Base-by-base conservation (phyloP, 2,888 invertebrate species). In the Dynastes maya region DNA sequence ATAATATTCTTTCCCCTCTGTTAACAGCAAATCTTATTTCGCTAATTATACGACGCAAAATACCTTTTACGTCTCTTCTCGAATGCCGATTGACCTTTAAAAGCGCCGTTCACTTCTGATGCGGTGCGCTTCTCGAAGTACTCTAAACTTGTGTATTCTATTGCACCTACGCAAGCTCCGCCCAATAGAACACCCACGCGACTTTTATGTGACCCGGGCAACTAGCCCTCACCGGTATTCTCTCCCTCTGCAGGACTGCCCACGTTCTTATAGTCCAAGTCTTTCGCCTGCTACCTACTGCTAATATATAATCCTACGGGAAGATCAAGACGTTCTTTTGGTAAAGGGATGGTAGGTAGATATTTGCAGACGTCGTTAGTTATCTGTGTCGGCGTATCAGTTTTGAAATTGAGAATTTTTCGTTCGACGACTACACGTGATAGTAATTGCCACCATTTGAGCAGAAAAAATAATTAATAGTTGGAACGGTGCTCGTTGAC, bases 171-270 rank as follows among this genome's bases (percentile, higher is more conserved):
- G 81, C 82, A 80, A 79, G 82, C 77, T 82, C 79, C 81, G 82
- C 83, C 82, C 81, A 27, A 2, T 45, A 58, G 55, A 78, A 80
- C 84, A 81, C 84, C 84, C 82, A 84, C 84, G 83, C 82, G 83
- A 83, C 83, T 83, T 85, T 84, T 83, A 84, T 83, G 82, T 81
- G 81, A 83, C 84, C 85, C 84, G 83, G 84, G 84, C 83, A 80
- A 72, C 72, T 72, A 80, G 80, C 78, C 78, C 79, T 79, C 80
- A 78, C 81, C 82, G 79, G 81, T 81, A 82, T 82, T 82, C 32
- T 49, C 55, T 58, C 45, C 45, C 22, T 58, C 58, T 72, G 72
- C 72, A 72, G 58, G 77, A 80, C 83, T 82, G 80, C 80, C 82
- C 83, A 81, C 83, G 82, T 83, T 81, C 81, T 81, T 81, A 58